These are phyloP conservation scores for Agrochola macilenta DNA, from an alignment of 2,888 invertebrate genomes.

Conservation along the genomic window DNA sequence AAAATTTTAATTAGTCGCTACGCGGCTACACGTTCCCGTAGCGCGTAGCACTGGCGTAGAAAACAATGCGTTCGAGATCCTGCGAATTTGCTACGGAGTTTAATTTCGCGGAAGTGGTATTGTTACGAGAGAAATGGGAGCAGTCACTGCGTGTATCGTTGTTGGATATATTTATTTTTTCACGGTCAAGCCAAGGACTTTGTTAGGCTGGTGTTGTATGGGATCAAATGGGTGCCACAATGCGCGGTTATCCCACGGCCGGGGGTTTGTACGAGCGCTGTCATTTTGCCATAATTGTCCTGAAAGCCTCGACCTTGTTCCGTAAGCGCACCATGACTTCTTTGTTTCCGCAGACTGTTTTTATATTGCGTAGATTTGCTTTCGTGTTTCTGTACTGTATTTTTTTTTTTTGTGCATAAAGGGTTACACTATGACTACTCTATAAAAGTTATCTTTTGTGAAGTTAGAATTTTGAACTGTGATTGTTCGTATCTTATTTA, in stretches of 20 bases:
- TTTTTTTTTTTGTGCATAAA: neutral
- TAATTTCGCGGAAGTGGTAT: slow-evolving; percentile 59
- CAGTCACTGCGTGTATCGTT: slow-evolving; percentile 27
- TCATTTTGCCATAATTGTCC: slow-evolving; percentile 81
- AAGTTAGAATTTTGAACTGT: neutral
- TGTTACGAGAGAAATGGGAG: slow-evolving; percentile 32
- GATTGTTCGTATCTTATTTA: neutral
- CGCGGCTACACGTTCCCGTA: slow-evolving; percentile 67
- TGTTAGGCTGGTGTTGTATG: slow-evolving; percentile 54
- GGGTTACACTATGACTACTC: neutral
- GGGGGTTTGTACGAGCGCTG: slow-evolving; percentile 64
- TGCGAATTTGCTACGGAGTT: slow-evolving; percentile 51
- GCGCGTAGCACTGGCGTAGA: slow-evolving; percentile 69
- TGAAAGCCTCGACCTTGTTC: slow-evolving; percentile 79
- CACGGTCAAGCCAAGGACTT: slow-evolving; percentile 87
- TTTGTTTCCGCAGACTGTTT: slow-evolving; percentile 74
- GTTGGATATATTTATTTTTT: slow-evolving; percentile 69
- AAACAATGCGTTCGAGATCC: slow-evolving; percentile 64
- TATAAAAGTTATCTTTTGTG: neutral
- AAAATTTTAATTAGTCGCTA: slow-evolving; percentile 63
- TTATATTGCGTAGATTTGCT: slow-evolving; percentile 45
- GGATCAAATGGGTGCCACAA: slow-evolving; percentile 64
- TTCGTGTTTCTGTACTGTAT: neutral
- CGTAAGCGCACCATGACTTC: slow-evolving; percentile 73
- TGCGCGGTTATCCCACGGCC: slow-evolving; percentile 70